Evolutionary conservation across 1,140 invertebrate species (phyloP).

Genomic region (Eufriesea mexicana): DNA sequence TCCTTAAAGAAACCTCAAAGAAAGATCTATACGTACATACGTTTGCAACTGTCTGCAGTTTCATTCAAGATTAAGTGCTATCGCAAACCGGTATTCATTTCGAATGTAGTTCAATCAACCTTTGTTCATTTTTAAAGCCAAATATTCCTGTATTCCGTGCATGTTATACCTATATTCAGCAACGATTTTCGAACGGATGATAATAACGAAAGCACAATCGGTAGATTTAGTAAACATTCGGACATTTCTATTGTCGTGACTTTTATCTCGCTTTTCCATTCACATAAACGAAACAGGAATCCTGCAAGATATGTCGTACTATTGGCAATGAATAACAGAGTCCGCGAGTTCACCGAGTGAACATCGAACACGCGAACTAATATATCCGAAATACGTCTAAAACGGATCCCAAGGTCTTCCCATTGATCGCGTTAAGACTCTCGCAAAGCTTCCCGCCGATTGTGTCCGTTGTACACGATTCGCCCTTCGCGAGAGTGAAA

Average conservation of each 20-base stretch:
- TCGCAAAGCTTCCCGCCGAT: background rate
- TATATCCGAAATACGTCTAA: conserved; percentile 45
- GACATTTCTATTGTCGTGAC: background rate
- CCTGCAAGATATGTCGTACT: background rate
- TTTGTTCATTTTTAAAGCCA: background rate
- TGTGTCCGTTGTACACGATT: background rate
- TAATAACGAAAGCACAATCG: background rate
- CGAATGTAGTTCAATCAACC: too few relatives aligned
- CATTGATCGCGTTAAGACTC: conserved; percentile 52
- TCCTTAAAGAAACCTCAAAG: background rate
- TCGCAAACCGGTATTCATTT: background rate
- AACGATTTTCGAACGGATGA: background rate
- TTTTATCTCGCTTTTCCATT: background rate
- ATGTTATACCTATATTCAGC: background rate
- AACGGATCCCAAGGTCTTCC: conserved; percentile 55
- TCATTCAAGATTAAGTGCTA: background rate
- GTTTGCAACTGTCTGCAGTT: background rate
- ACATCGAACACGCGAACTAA: conserved; percentile 44
- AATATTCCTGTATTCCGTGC: background rate
- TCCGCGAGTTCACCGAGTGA: conserved; percentile 14
- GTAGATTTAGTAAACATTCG: background rate
- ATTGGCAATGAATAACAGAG: conserved; percentile 25
- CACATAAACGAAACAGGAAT: background rate
- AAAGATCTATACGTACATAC: too few relatives aligned
- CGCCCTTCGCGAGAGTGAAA: too few relatives aligned